Evolutionary conservation across 2,797 vertebrate species (phyloP), one percentile per base, ranked within the genome.

Genomic region (Hoplostethus mediterraneus): DNA sequence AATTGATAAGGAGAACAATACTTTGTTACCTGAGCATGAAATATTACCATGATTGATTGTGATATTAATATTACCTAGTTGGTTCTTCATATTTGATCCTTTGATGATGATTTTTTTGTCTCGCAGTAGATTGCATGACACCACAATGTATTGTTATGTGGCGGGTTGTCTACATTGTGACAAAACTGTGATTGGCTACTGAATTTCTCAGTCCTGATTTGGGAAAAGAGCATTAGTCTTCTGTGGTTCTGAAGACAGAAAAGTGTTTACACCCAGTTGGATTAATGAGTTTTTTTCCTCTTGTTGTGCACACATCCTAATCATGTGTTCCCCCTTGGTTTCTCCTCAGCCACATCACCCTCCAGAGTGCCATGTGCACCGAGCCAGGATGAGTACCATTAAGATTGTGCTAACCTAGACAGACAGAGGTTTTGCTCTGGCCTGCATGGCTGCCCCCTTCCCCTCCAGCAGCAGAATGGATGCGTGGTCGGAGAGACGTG

Each of bases 401-500:
- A 64, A 44, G 71, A 30, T 16, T 25, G 63, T 42, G 53, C 77
- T 56, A 21, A 79, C 68, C 40, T 90, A 89, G 80, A 83, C 76
- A 64, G n/a, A 83, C 87, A 90, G 90, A 84, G 87, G 84, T 67
- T 75, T 71, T 45, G 84, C 83, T 85, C 87, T 91, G 89, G 91
- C 63, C 84, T 80, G 77, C 81, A 92, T 91, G 89, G 89, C 89
- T 52, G 78, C 85, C 79, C 83, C 87, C 59, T 91, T 89, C 79
- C 81, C 88, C 73, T 87, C 89, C 81, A 79, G 80, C 47, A 83
- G 83, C 91, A 94, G 89, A 81, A 95, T 95, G 95, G 95, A 95
- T 72, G 91, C 88, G 48, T 95, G 95, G 94, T 79, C 93, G 62
- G 94, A 95, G 58, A 93, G 94, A 49, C 91, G 92, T 66, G 92